phyloP scores from a whole-genome alignment of 2,113 vertebrate genomes.

The Raja brachyura region DNA sequence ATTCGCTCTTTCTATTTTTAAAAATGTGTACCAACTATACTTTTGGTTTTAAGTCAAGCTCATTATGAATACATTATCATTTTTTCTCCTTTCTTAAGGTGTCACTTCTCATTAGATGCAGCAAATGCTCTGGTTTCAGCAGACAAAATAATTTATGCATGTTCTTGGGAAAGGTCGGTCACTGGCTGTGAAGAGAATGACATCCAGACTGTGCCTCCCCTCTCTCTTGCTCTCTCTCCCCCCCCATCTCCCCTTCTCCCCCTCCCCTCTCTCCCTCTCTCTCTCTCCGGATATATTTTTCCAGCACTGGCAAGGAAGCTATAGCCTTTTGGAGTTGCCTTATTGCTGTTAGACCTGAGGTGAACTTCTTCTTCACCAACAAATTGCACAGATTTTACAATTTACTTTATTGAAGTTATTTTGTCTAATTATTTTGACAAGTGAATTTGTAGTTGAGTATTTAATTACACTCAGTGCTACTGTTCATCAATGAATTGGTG shows the following conservation, averaged over 20 bases:
- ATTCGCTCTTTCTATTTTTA: not conserved
- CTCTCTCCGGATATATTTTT: not conserved
- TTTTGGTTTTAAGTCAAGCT: not conserved
- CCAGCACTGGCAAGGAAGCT: not conserved
- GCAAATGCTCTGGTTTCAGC: not conserved
- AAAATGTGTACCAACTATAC: conserved; percentile 6
- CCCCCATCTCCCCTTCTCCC: no score
- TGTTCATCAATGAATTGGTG: not conserved
- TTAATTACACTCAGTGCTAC: not conserved
- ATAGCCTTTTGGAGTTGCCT: not conserved
- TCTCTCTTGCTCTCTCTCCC: no score
- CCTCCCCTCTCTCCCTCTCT: no score
- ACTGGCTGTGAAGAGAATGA: not conserved
- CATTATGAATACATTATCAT: not conserved
- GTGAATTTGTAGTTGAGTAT: not conserved
- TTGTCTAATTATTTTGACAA: not conserved
- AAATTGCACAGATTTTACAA: not conserved
- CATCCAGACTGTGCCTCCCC: no score
- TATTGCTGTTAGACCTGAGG: not conserved
- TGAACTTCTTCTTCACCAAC: not conserved
- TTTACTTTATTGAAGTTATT: not conserved
- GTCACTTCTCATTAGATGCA: not conserved
- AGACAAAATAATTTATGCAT: not conserved
- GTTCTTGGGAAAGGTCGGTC: not conserved
- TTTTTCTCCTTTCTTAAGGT: not conserved